A percentile compares a stretch with the other conserved stretches of the same genome.
These are phyloP conservation scores for Lissocephala sabroskyi DNA, from an alignment of 2,888 invertebrate species.

Conservation along the genomic window DNA sequence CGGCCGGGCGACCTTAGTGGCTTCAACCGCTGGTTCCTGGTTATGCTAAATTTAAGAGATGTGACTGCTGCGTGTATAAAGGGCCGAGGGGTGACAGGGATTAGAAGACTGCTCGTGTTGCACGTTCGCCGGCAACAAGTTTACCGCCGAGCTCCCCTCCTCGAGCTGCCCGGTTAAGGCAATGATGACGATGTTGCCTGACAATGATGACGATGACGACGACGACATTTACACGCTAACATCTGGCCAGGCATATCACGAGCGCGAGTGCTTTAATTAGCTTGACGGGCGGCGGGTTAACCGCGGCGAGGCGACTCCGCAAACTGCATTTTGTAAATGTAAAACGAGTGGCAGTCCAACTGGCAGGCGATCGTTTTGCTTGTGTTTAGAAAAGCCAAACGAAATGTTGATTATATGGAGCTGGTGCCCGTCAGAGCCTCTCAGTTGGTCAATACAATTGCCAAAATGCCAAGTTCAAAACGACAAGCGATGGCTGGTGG, in stretches of 20 bases:
- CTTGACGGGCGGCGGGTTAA: conserved; percentile 20
- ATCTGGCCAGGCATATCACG: conserved; percentile 59
- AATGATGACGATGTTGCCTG: not conserved
- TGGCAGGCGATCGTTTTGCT: too few species aligned
- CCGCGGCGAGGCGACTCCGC: not conserved
- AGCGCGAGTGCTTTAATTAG: conserved; percentile 58
- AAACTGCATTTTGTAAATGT: too few species aligned
- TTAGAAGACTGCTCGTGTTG: conserved; percentile 43
- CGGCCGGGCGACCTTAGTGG: conserved; percentile 36
- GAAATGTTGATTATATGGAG: conserved; percentile 43
- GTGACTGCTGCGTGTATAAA: conserved; percentile 24
- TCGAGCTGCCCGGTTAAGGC: not conserved
- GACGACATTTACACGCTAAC: conserved; percentile 34
- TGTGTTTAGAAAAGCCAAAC: conserved; percentile 9
- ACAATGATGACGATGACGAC: not conserved
- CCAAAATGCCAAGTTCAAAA: too few species aligned
- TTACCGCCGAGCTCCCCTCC: conserved; percentile 22
- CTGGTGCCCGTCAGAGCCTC: too few species aligned
- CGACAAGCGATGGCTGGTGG: too few species aligned
- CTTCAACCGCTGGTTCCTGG: conserved; percentile 19
- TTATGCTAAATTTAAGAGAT: conserved; percentile 60
- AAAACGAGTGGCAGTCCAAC: too few species aligned
- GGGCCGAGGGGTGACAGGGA: too few species aligned
- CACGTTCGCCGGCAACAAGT: conserved; percentile 32
- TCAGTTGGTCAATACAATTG: too few species aligned